Percentiles rank a stretch among this genome's conserved stretches.
Conservation (phyloP, 2,797 vertebrate species). For the Prionace glauca region DNA sequence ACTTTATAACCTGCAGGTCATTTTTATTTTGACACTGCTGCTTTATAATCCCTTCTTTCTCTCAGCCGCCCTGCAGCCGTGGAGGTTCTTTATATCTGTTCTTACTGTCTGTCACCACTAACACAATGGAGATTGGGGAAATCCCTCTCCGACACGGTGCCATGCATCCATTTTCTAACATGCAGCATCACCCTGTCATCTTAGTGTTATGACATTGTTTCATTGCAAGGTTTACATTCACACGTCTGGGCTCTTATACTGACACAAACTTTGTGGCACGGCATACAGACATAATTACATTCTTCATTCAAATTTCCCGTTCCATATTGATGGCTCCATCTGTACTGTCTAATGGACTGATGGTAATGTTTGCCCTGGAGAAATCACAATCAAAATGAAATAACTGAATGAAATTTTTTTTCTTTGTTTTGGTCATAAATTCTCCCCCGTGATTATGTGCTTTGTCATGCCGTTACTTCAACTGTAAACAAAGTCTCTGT, state of each 20-base stretch:
- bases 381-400: conserved; percentile 35
- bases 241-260: neutral
- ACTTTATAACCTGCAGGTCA: neutral
- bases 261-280: neutral
- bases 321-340: conserved; percentile 21
- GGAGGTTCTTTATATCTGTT: neutral
- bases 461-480: neutral
- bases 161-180: neutral
- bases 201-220: neutral
- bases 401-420: conserved; percentile 25
- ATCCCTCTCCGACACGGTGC: neutral
- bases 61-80: neutral
- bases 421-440: neutral
- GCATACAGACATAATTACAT: conserved; percentile 8
- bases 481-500: conserved; percentile 10
- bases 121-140: neutral
- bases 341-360: conserved; percentile 19
- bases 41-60: neutral
- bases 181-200: neutral
- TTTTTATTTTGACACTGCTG: neutral
- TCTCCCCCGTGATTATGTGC: neutral
- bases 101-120: neutral
- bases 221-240: neutral
- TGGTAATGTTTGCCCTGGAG: conserved; percentile 21
- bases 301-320: conserved; percentile 15